Base-by-base conservation (phyloP, 2,797 vertebrate species). In the Clarias fuscus region DNA sequence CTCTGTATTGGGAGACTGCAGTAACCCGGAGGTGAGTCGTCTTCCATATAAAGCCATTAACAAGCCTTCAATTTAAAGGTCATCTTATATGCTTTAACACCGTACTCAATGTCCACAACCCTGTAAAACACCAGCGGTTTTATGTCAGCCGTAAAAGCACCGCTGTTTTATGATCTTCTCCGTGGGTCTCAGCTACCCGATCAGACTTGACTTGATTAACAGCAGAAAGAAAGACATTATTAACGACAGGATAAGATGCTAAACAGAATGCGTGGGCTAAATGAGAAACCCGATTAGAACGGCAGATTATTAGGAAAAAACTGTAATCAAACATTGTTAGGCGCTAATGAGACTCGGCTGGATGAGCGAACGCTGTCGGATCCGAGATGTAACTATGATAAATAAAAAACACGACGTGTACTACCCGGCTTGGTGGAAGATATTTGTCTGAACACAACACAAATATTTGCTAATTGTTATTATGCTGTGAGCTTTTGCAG, bases 161-260 rank as follows among this genome's bases (percentile, higher is more conserved):
- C 7, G n/a, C 86, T 77, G 71, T 58, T 85, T 88, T 88, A 85
- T 77, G 83, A 88, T 58, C 78, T 76, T 78, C 82, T 83, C 20
- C 18, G 18, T 18, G 14, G 56, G 37, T 77, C 71, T 68, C n/a
- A 24, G 72, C 56, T 62, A 82, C 71, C 33, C 17, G 76, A 83
- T 75, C 83, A 67, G 67, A 84, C 78, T 82, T 68, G 7, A 87
- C 65, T 30, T 70, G 86, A 87, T 85, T 87, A 80, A 87, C 87
- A 82, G 64, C 84, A 87, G 82, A 82, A 88, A 83, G 85, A 56
- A 24, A 53, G 81, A 70, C 64, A 70, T 85, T 88, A 83, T 87
- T 88, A 65, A 86, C 8, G 6, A 78, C 37, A 53, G 68, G 86
- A 48, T 86, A 84, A 86, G 85, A 81, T 85, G 89, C 84, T 84